These are phyloP conservation scores for Merodon equestris DNA, from an alignment of 2,888 invertebrate species.

Conservation along the genomic window DNA sequence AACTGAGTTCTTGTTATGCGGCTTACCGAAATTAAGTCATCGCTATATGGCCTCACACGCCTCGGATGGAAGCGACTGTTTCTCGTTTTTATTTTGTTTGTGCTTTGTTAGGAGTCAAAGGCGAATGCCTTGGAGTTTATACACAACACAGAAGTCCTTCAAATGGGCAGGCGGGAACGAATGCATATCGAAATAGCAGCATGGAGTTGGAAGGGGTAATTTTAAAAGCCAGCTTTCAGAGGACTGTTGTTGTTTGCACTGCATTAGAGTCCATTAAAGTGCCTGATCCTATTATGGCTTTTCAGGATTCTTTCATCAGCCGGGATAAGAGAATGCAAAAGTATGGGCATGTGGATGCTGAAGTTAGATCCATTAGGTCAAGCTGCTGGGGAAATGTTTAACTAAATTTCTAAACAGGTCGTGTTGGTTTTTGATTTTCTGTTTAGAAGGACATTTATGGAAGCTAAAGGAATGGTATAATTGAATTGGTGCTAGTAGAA, in stretches of 20 bases:
- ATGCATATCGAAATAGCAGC: neutral
- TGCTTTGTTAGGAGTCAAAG: slow-evolving; percentile 15
- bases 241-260: slow-evolving; percentile 45
- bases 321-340: too few species aligned
- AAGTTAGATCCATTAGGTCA: too few species aligned
- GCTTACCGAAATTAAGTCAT: slow-evolving; percentile 60
- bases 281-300: slow-evolving; percentile 55
- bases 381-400: too few species aligned
- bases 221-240: slow-evolving; percentile 46
- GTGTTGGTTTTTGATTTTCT: too few species aligned
- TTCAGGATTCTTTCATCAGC: too few species aligned
- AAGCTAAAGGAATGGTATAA: too few species aligned
- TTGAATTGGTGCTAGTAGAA: too few species aligned
- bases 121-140: slow-evolving; percentile 43
- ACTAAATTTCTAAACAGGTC: too few species aligned
- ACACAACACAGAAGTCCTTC: slow-evolving; percentile 52
- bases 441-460: too few species aligned
- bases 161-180: slow-evolving; percentile 8
- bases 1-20: slow-evolving; percentile 26
- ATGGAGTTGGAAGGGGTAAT: slow-evolving; percentile 10
- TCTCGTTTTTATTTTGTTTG: neutral
- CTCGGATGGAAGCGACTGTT: slow-evolving; percentile 1
- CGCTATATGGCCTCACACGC: slow-evolving; percentile 26
- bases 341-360: too few species aligned
- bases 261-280: slow-evolving; percentile 65